Conservation (phyloP, 2,797 vertebrate species). For the Micromesistius poutassou region DNA sequence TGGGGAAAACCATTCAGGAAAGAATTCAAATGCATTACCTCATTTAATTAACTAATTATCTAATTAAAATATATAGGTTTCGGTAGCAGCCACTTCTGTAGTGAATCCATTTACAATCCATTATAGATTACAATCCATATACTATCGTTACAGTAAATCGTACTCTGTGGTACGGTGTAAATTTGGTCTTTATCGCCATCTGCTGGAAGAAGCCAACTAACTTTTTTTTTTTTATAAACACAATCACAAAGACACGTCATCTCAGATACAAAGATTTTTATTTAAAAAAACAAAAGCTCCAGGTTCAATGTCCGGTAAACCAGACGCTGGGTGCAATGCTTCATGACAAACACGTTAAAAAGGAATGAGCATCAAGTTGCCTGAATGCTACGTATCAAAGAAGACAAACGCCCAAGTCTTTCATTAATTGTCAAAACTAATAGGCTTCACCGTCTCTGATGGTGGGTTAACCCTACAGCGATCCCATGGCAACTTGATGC, state of each 20-base stretch:
- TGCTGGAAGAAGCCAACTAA: constrained; percentile 6
- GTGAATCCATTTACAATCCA: background rate
- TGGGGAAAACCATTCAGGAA: too few species aligned
- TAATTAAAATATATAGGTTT: too few species aligned
- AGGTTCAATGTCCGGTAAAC: constrained; percentile 87
- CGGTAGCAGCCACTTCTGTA: background rate
- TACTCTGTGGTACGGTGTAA: background rate
- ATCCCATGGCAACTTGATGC: constrained; percentile 27
- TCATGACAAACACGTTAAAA: constrained; percentile 36
- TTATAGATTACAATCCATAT: too few species aligned
- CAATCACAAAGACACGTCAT: background rate
- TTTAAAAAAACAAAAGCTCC: constrained; percentile 74
- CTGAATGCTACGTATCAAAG: background rate
- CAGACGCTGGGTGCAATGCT: constrained; percentile 97
- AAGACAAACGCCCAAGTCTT: background rate
- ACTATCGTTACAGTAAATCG: too few species aligned
- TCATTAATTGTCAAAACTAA: background rate
- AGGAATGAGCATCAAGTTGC: constrained; percentile 25
- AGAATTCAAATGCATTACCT: too few species aligned
- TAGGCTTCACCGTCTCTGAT: background rate
- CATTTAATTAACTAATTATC: too few species aligned
- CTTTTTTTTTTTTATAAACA: background rate
- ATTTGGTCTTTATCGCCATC: background rate
- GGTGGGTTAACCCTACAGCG: too few species aligned
- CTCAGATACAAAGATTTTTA: constrained; percentile 33